A percentile compares a stretch with the other conserved stretches of the same genome.
These are phyloP conservation scores for Habropoda laboriosa DNA, from an alignment of 1,140 invertebrate genomes.

Conservation along the genomic window DNA sequence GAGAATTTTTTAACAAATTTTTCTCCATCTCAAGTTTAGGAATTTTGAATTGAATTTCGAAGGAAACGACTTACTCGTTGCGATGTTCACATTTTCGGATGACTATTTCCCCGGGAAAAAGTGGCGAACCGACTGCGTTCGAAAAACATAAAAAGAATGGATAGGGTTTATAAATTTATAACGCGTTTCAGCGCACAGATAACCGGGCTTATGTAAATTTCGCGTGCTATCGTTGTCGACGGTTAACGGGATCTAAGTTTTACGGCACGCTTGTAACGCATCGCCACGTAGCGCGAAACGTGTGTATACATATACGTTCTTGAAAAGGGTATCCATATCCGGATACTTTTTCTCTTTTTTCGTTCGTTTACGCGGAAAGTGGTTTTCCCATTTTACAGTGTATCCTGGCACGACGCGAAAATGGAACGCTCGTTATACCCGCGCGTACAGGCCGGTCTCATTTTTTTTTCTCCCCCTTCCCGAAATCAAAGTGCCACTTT, in stretches of 20 bases:
- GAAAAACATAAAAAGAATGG: not conserved
- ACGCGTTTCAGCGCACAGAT: not conserved
- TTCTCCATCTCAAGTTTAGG: too few species aligned
- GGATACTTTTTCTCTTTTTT: slow-evolving; percentile 8
- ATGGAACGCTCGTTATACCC: slow-evolving; percentile 27
- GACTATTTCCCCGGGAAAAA: too few species aligned
- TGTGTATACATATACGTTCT: not conserved
- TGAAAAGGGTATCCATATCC: slow-evolving; percentile 19
- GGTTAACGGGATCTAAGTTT: slow-evolving; percentile 1
- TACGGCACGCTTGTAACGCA: not conserved
- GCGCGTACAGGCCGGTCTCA: not conserved
- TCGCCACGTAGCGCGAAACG: not conserved
- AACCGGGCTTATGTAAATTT: not conserved
- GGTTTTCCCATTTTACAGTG: slow-evolving; percentile 33
- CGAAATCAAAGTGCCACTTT: slow-evolving; percentile 21
- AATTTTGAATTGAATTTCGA: too few species aligned
- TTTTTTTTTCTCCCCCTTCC: not conserved
- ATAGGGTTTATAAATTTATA: not conserved
- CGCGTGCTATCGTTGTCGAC: not conserved
- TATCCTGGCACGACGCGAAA: slow-evolving; percentile 23
- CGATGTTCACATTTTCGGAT: too few species aligned
- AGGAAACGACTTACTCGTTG: too few species aligned
- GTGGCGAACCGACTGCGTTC: not conserved
- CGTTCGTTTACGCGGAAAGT: not conserved
- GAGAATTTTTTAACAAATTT: too few species aligned